These are phyloP conservation scores for Colletes latitarsis DNA, from an alignment of 1,140 invertebrate genomes.

Conservation along the genomic window DNA sequence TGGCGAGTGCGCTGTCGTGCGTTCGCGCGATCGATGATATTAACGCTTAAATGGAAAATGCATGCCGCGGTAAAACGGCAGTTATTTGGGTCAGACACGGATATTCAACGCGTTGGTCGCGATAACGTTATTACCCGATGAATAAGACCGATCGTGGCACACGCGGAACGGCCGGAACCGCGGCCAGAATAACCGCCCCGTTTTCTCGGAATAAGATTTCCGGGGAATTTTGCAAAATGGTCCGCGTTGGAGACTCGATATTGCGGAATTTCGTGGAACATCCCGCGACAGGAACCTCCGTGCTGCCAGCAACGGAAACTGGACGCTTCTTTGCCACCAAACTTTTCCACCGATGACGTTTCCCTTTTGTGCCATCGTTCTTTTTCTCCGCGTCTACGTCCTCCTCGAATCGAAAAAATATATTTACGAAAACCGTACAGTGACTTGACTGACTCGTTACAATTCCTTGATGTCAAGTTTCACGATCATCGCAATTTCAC, in stretches of 20 bases:
- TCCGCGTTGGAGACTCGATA: background rate
- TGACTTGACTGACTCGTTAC: no score
- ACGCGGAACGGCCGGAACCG: background rate
- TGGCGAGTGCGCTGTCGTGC: conserved; percentile 11
- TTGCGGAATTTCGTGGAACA: conserved; percentile 7
- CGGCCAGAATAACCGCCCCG: background rate
- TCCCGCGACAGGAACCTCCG: background rate
- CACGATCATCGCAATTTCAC: no score
- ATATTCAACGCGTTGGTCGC: conserved; percentile 9
- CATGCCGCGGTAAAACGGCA: conserved; percentile 19
- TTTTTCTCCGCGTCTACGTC: no score
- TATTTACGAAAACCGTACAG: no score
- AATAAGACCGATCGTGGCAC: conserved; percentile 5
- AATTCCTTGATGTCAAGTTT: no score
- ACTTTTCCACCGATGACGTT: background rate
- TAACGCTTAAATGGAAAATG: conserved; percentile 59
- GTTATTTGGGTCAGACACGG: conserved; percentile 50
- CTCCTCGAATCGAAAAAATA: no score
- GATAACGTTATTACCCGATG: conserved; percentile 12
- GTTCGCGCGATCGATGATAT: conserved; percentile 54
- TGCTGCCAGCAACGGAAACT: background rate
- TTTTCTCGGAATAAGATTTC: conserved; percentile 4
- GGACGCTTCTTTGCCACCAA: background rate
- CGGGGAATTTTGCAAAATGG: conserved; percentile 15
- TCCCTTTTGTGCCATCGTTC: conserved; percentile 40